Evolutionary conservation across 2,113 vertebrate genomes (phyloP).

Genomic region (Cyprinus carpio): DNA sequence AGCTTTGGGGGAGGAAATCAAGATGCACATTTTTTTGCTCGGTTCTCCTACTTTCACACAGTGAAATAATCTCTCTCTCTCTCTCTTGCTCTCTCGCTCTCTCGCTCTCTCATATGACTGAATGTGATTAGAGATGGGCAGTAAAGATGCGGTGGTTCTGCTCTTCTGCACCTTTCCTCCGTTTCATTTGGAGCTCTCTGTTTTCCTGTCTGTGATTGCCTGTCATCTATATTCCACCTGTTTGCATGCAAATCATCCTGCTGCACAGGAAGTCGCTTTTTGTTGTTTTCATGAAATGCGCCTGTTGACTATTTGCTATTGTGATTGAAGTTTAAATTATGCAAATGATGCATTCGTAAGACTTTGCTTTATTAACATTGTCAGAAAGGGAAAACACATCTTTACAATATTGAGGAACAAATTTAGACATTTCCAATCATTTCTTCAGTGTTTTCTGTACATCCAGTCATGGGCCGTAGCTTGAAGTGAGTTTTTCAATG

Average conservation of each 20-base stretch:
- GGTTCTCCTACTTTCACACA: no score
- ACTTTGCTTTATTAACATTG: neutral
- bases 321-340: conserved; percentile 15
- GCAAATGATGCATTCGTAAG: neutral
- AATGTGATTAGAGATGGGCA: no score
- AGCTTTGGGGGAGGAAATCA: no score
- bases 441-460: neutral
- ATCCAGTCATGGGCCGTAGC: neutral
- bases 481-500: neutral
- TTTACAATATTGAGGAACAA: neutral
- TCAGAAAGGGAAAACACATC: neutral
- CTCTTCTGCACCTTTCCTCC: neutral
- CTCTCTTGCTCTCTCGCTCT: no score
- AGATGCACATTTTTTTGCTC: no score
- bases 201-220: conserved; percentile 4
- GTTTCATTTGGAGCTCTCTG: neutral
- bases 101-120: no score
- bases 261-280: conserved; percentile 5
- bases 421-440: neutral
- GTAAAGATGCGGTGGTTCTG: no score
- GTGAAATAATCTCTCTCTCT: no score
- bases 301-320: neutral
- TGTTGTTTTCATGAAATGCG: neutral
- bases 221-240: conserved; percentile 28
- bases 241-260: conserved; percentile 17